These are phyloP conservation scores for Trachelus iudaicus DNA, from an alignment of 2,888 invertebrate species.

Conservation along the genomic window DNA sequence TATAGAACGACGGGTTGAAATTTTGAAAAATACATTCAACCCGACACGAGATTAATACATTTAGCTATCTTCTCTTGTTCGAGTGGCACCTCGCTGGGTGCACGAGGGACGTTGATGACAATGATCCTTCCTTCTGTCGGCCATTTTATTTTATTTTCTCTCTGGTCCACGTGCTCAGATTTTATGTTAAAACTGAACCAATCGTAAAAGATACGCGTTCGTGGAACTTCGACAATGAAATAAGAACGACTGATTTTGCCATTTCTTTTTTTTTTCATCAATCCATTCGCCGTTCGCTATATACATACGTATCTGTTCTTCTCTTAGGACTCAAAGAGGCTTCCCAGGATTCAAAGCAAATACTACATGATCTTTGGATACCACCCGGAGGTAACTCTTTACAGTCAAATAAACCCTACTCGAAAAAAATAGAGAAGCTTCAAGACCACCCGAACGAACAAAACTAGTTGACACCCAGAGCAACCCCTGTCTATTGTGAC, in stretches of 20 bases:
- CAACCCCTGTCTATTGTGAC: conserved; percentile 40
- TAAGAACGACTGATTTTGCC: neutral
- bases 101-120: conserved; percentile 46
- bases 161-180: neutral
- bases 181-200: neutral
- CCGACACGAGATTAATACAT: conserved; percentile 63
- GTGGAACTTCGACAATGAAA: neutral
- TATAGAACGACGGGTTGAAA: conserved; percentile 60
- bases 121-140: conserved; percentile 33
- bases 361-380: neutral
- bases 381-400: neutral
- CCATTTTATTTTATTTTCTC: neutral
- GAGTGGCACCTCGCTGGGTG: conserved; percentile 22
- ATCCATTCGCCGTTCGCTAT: neutral
- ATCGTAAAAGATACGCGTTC: neutral
- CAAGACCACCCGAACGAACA: conserved; percentile 48
- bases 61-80: conserved; percentile 50
- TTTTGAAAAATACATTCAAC: conserved; percentile 62
- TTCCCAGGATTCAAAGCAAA: neutral
- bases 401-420: conserved; percentile 13
- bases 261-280: neutral
- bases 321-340: neutral
- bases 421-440: conserved; percentile 21
- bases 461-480: conserved; percentile 56
- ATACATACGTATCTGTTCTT: neutral